These are phyloP conservation scores for Cataglyphis albicans DNA, from an alignment of 2,888 invertebrate genomes.

Conservation along the genomic window DNA sequence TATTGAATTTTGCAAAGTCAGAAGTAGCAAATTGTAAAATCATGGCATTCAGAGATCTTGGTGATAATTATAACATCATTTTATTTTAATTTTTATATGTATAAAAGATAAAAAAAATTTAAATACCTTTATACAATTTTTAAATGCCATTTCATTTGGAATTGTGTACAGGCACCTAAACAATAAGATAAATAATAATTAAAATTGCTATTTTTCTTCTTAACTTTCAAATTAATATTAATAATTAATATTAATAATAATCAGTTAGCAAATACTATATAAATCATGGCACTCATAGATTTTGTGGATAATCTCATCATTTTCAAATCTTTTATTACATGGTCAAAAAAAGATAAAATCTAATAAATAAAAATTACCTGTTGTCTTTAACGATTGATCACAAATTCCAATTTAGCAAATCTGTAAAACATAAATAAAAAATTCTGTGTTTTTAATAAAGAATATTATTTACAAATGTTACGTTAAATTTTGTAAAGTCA, in stretches of 20 bases:
- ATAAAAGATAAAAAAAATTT: not conserved
- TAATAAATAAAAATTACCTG: conserved; percentile 34
- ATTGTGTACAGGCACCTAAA: not conserved
- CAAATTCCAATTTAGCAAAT: not conserved
- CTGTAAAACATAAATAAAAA: not conserved
- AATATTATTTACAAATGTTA: not conserved
- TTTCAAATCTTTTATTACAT: not conserved
- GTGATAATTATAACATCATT: conserved; percentile 14
- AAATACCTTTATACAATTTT: conserved; percentile 20
- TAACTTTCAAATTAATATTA: not conserved
- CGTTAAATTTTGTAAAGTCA: not conserved
- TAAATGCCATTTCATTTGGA: not conserved
- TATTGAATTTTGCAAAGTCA: not conserved
- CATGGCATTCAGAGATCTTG: conserved; percentile 23
- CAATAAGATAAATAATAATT: not conserved
- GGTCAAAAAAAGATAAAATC: not conserved
- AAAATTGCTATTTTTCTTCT: not conserved
- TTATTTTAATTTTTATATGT: not conserved
- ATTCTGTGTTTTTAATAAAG: not conserved
- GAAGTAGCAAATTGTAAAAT: conserved; percentile 31
- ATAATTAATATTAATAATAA: not conserved
- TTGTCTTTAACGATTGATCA: not conserved
- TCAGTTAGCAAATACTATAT: conserved; percentile 12
- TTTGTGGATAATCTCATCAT: conserved; percentile 6
- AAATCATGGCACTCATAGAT: conserved; percentile 24